Base-by-base conservation (phyloP, 2,113 vertebrate species). In the Chelonoidis abingdonii region DNA sequence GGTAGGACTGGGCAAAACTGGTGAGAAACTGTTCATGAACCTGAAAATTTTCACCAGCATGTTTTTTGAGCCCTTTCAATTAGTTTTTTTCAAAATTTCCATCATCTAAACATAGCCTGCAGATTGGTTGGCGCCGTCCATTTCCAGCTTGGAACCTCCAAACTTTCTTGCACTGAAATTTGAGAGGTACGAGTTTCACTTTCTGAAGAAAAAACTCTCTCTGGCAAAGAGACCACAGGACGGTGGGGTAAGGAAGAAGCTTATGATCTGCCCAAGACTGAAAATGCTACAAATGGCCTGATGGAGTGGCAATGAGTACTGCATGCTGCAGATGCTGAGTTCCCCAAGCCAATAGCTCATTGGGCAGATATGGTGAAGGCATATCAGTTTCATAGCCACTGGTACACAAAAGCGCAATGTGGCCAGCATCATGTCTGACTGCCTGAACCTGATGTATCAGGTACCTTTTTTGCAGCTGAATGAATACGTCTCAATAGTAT, bases 81-180 rank as follows among this genome's bases (percentile, higher is more conserved):
- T 72, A 38, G 35, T n/a, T n/a, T 72, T 22, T n/a, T 72, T 38
- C 76, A 96, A 44, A 31, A 6, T 4, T 76, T 89, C 83, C 89
- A 94, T 49, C 62, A 89, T 86, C 87, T 93, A 87, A 72, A 38
- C 65, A 81, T 87, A 84, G 5, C 27, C 90, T 92, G 52, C 89
- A 91, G 87, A 56, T 89, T 89, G 83, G 87, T 88, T 85, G 54
- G 84, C 57, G 78, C 90, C 65, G 57, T 93, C 65, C 85, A 76
- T 54, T 47, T 89, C 85, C 57, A 75, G 88, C 0, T 83, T 11
- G 69, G 86, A 89, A 93, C 54, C 13, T 86, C 80, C 57, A 24
- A 59, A 35, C 88, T 91, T 91, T 1, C 1, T 49, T 83, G 52
- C 22, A 65, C 85, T 92, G 31, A 65, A 35, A 65, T 69, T 69